Evolutionary conservation across 2,888 invertebrate species (phyloP), one percentile per base, ranked within the genome.

Genomic region (Tuta absoluta): DNA sequence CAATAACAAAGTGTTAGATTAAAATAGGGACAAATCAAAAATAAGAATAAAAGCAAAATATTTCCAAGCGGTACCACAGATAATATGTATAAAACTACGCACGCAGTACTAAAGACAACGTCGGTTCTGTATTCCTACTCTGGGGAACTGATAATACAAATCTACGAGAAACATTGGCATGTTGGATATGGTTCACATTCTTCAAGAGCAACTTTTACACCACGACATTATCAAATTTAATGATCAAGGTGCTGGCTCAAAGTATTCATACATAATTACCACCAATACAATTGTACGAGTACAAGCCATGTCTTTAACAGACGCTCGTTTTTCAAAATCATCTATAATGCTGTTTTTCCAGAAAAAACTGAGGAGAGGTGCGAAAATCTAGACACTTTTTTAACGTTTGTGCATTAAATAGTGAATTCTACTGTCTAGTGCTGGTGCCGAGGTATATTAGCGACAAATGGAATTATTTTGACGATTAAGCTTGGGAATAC

Each of bases 21-120:
- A 23, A 14, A 5, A 1, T 19, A 49, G 45, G 7, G 61, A 67
- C 41, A 45, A 41, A n/a, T 63, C 68, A 10, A 67, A 67, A 12
- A 17, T 68, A n/a, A 61, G 21, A 10, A 68, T 68, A 2, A 37
- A 49, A 53, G 24, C 61, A 1, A 11, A 45, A 37, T 37, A 37
- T 37, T 37, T 37, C 37, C 37, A 37, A 8, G 33, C 33, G n/a
- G n/a, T n/a, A n/a, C n/a, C n/a, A n/a, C n/a, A n/a, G n/a, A n/a
- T n/a, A n/a, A n/a, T n/a, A n/a, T n/a, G n/a, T n/a, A n/a, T n/a
- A n/a, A n/a, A n/a, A n/a, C n/a, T n/a, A n/a, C n/a, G n/a, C n/a
- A n/a, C 48, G 19, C 3, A 10, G 19, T 49, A 19, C 5, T 49
- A 3, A 5, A 49, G 19, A 19, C 10, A 3, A 49, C 4, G 8